phyloP scores from a whole-genome alignment of 2,888 invertebrate genomes.

The Microctonus hyperodae region DNA sequence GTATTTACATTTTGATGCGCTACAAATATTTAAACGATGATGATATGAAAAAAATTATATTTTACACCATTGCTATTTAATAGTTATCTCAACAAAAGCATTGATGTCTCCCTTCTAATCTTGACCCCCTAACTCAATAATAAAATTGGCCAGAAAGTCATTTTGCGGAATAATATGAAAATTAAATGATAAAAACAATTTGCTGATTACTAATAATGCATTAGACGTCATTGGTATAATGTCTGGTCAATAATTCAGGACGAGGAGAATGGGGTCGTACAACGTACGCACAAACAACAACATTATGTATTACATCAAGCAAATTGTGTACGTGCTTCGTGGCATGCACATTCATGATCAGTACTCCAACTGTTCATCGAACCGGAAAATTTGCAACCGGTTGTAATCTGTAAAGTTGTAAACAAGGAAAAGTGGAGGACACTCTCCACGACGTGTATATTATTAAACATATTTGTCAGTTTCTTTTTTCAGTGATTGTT shows the following conservation, averaged over 20 bases:
- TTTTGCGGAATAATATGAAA: background rate
- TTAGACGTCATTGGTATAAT: background rate
- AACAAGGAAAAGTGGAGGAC: slow-evolving; percentile 7
- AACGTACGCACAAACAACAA: background rate
- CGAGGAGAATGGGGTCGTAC: slow-evolving; percentile 4
- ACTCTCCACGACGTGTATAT: too few species aligned
- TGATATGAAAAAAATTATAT: background rate
- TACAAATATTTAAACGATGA: background rate
- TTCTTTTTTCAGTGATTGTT: slow-evolving; percentile 3
- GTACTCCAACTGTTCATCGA: background rate
- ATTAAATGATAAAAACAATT: slow-evolving; percentile 26
- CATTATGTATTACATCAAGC: background rate
- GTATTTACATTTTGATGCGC: slow-evolving; percentile 3
- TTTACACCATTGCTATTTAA: slow-evolving; percentile 27
- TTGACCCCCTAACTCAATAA: slow-evolving; percentile 22
- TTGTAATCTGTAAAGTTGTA: background rate
- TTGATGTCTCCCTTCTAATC: slow-evolving; percentile 16
- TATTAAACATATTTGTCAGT: background rate
- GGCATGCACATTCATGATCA: background rate
- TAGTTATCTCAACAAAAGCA: slow-evolving; percentile 10
- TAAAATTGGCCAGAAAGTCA: background rate
- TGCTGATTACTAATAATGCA: background rate
- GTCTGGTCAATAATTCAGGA: background rate
- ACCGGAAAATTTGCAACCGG: background rate
- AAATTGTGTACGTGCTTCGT: background rate